Percentiles rank a stretch among this genome's conserved stretches.
Conservation (phyloP, 2,888 invertebrate species). For the Chironomus riparius region DNA sequence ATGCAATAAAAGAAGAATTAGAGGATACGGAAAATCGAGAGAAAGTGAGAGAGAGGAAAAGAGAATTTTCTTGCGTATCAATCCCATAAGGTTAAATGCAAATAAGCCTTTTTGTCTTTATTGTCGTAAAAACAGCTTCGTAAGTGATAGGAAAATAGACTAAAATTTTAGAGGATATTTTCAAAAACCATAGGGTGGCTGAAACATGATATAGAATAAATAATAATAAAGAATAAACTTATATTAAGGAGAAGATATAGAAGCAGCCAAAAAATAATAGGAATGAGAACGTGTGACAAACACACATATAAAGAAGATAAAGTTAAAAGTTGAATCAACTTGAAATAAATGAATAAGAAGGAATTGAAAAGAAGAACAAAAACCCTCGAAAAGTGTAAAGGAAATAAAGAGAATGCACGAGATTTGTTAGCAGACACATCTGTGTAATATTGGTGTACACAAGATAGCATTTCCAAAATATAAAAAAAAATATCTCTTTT, state of each 20-base stretch:
- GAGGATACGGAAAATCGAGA: too few relatives aligned
- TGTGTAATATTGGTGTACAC: not conserved
- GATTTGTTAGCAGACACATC: not conserved
- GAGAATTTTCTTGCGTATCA: not conserved
- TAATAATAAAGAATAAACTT: not conserved
- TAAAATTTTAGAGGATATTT: not conserved
- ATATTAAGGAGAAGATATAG: too few relatives aligned
- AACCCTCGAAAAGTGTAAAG: too few relatives aligned
- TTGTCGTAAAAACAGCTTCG: not conserved
- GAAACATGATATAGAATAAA: not conserved
- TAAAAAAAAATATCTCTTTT: too few relatives aligned
- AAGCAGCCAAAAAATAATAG: not conserved
- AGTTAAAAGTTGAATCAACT: too few relatives aligned
- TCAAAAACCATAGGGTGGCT: not conserved
- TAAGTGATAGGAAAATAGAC: not conserved
- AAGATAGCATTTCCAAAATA: too few relatives aligned
- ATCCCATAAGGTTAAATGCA: not conserved
- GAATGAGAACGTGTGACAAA: not conserved
- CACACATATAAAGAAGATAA: not conserved
- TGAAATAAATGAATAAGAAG: not conserved
- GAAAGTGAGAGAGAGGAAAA: too few relatives aligned
- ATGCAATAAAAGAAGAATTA: too few relatives aligned
- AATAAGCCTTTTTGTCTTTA: not conserved
- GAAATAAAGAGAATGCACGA: too few relatives aligned
- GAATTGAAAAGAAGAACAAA: not conserved